phyloP scores from a whole-genome alignment of 2,113 vertebrate species.

The Vulpes vulpes region DNA sequence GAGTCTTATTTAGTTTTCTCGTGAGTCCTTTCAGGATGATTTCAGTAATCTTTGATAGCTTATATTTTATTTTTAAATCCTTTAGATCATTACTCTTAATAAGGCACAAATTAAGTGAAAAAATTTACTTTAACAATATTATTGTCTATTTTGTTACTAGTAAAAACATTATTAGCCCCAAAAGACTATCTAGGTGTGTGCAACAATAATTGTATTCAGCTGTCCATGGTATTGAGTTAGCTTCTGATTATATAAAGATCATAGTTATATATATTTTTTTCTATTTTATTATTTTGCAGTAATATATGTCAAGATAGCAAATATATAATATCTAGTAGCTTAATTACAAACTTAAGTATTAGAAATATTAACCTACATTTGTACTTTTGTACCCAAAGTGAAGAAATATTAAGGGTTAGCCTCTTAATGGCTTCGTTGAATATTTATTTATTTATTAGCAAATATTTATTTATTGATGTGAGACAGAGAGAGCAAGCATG shows the following conservation, averaged over 20 bases:
- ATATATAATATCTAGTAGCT: neutral
- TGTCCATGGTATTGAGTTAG: neutral
- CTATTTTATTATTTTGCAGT: neutral
- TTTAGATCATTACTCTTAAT: neutral
- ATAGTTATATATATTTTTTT: neutral
- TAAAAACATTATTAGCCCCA: neutral
- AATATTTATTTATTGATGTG: neutral
- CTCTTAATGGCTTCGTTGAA: neutral
- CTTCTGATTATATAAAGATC: neutral
- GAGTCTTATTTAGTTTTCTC: neutral
- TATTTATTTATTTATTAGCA: neutral
- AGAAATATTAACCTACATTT: neutral
- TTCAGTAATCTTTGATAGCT: neutral
- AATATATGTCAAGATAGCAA: neutral
- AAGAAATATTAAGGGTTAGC: neutral
- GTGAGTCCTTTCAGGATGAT: neutral
- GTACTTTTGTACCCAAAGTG: neutral
- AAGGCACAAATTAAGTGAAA: conserved; percentile 1
- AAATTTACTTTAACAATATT: neutral
- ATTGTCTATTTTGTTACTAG: neutral
- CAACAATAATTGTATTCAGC: neutral
- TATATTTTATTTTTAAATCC: conserved; percentile 14
- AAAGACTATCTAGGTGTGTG: neutral
- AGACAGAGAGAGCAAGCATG: neutral
- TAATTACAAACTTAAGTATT: neutral